Conservation (phyloP, 2,113 vertebrate genomes). For the Aramus guarauna region DNA sequence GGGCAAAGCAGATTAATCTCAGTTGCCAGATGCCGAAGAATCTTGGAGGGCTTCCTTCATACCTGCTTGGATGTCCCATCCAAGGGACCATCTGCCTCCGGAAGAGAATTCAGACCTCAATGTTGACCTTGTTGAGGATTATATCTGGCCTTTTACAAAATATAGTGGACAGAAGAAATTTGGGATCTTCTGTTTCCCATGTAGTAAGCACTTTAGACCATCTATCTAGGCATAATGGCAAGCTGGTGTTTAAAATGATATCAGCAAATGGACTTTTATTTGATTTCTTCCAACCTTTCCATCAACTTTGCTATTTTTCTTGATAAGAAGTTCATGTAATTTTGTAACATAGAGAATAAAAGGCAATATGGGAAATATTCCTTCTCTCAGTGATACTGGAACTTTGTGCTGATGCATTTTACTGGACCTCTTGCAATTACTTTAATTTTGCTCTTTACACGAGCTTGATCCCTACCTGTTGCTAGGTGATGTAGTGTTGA, state of each 20-base stretch:
- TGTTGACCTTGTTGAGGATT: not conserved
- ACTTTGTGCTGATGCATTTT: not conserved
- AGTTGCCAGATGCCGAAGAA: not conserved
- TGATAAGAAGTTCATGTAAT: not conserved
- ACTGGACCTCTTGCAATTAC: not conserved
- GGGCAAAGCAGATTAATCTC: not conserved
- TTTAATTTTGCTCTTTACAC: rapidly evolving
- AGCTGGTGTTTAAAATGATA: not conserved
- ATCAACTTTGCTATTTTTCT: not conserved
- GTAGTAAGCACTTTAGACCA: not conserved
- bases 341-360: not conserved
- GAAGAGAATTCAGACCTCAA: not conserved
- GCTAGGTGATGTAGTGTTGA: rapidly evolving
- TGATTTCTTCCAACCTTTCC: not conserved
- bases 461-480: not conserved
- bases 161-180: not conserved
- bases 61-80: not conserved
- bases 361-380: not conserved
- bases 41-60: not conserved
- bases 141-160: not conserved
- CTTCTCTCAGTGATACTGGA: not conserved
- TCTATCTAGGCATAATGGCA: not conserved
- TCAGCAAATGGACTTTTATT: not conserved
- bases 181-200: not conserved
- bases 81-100: not conserved